Evolutionary conservation across 1,140 invertebrate genomes (phyloP), one percentile per base, ranked within the genome.

Genomic region (Proctacanthus coquilletti): DNA sequence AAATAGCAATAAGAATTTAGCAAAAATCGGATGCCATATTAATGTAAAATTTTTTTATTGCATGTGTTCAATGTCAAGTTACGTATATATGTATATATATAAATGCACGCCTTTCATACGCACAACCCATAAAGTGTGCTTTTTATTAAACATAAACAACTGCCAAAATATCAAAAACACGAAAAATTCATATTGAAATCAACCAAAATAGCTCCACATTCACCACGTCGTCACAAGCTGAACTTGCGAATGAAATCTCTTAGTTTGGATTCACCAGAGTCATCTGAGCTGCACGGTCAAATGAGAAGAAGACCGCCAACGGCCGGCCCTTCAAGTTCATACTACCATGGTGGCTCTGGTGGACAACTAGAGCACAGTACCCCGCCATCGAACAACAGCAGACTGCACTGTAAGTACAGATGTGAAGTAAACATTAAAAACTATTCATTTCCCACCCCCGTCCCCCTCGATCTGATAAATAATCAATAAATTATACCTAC

Each of bases 191-290:
- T 25, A 25, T 25, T 34, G 18, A 13, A 34, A 34, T 34, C 4
- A 18, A 13, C 23, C 11, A 41, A 56, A 60, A 56, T 77, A 94
- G 91, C 88, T 48, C 88, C 89, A 41, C 89, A 94, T 67, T 94
- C 88, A 63, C 91, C 91, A 47, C 77, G 88, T 58, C 76, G 88
- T 40, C 87, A 93, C 71, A 87, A 92, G 66, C 71, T 96, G 63
- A 94, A 93, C 66, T 75, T 94, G 61, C 75, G 92, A 51, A 95
- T 95, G 91, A 96, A 96, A 72, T 92, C 86, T 59, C 76, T 96
- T 48, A 95, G 89, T 27, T 63, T 96, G 71, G 92, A 96, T 61
- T 92, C 87, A 9, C 88, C 89, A 15, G 91, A 96, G 63, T 85
- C 85, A 39, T 80, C 84, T 14, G 85, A 91, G 62, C 43, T 60